A percentile compares a stretch with the other conserved stretches of the same genome.
Evolutionary conservation across 2,113 vertebrate genomes (phyloP).

Genomic region (Megaceryle torquata): DNA sequence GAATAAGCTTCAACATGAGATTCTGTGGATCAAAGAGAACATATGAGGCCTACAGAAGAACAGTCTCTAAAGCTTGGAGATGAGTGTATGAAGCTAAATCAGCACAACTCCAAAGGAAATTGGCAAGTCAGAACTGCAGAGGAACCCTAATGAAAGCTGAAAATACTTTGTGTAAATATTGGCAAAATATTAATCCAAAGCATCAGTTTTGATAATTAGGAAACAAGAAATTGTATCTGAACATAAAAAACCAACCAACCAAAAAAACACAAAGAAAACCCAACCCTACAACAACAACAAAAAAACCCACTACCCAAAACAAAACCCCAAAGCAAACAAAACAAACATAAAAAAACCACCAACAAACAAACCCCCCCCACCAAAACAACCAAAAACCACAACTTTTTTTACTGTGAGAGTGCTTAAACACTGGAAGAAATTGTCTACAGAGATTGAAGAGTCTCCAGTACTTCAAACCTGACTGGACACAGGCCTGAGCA

Average conservation of each 20-base stretch:
- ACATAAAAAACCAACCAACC: not conserved
- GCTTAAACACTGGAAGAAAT: not conserved
- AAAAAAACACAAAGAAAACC: too few species aligned
- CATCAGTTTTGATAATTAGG: not conserved
- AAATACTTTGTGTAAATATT: not conserved
- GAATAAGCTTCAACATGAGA: not conserved
- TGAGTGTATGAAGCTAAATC: not conserved
- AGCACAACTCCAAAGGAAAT: not conserved
- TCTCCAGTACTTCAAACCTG: not conserved
- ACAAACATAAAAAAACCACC: too few species aligned
- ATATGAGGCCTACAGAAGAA: not conserved
- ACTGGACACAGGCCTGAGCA: not conserved
- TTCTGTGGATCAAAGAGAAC: not conserved
- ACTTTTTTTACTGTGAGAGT: not conserved
- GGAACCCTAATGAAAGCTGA: not conserved
- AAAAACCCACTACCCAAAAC: too few species aligned
- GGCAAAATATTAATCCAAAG: not conserved
- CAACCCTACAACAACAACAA: too few species aligned
- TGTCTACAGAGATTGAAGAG: not conserved
- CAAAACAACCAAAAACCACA: too few species aligned
- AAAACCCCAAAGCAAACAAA: too few species aligned
- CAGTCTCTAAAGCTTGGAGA: not conserved
- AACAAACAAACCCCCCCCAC: too few species aligned
- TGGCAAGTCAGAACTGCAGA: not conserved
- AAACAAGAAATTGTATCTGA: not conserved